These are phyloP conservation scores for Pandemis cinnamomeana DNA, from an alignment of 2,888 invertebrate species.

Conservation along the genomic window DNA sequence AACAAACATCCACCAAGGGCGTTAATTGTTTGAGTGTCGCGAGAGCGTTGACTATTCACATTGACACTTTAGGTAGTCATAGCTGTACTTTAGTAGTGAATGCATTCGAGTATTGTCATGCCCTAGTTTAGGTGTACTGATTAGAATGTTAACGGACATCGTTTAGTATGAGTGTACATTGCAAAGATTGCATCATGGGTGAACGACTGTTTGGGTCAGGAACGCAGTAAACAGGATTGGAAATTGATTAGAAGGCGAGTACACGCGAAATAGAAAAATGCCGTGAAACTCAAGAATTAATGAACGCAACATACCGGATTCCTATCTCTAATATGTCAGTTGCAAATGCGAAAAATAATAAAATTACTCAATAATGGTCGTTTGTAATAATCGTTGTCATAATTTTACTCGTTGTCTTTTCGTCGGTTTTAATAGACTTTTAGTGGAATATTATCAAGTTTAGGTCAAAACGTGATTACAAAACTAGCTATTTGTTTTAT, in stretches of 20 bases:
- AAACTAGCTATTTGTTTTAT: too few species aligned
- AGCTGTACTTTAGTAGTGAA: conserved; percentile 26
- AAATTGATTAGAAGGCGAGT: not conserved
- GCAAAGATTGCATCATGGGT: conserved; percentile 22
- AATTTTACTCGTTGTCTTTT: too few species aligned
- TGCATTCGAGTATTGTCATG: conserved; percentile 18
- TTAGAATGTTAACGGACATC: conserved; percentile 32
- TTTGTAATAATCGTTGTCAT: too few species aligned
- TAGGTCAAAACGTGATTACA: too few species aligned
- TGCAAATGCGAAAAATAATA: too few species aligned
- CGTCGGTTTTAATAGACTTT: too few species aligned
- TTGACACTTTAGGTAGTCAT: conserved; percentile 17
- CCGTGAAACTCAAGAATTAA: too few species aligned
- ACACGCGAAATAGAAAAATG: too few species aligned
- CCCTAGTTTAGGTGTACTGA: conserved; percentile 32
- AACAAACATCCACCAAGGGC: not conserved
- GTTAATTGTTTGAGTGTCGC: conserved; percentile 15
- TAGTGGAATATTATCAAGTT: too few species aligned
- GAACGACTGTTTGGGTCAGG: conserved; percentile 20
- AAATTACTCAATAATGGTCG: too few species aligned
- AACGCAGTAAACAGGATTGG: not conserved
- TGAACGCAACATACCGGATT: too few species aligned
- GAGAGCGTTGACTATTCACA: not conserved
- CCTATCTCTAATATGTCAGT: too few species aligned
- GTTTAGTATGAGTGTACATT: conserved; percentile 9